Evolutionary conservation across 92 coral and sea anemone species (phyloP).

Genomic region (Epizoanthus fatuus): DNA sequence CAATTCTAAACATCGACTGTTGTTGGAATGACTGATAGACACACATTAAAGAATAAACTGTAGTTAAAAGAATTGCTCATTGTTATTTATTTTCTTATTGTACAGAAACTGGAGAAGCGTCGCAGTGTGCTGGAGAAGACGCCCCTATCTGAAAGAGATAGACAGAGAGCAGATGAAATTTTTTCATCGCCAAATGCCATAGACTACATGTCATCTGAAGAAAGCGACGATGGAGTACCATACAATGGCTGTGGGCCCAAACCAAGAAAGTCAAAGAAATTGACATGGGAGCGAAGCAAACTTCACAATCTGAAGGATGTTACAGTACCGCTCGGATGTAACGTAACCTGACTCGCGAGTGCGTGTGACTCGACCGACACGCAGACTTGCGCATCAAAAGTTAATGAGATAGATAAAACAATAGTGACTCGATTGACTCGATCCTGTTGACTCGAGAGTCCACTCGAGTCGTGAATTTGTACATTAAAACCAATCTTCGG

Average conservation of each 20-base stretch:
- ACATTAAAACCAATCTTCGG: too few species aligned
- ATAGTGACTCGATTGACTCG: too few species aligned
- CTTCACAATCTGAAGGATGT: neutral
- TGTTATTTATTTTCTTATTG: neutral
- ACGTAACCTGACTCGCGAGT: too few species aligned
- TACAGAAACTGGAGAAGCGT: slow-evolving; percentile 47
- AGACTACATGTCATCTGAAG: slow-evolving; percentile 56
- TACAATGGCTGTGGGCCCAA: neutral
- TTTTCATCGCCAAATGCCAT: slow-evolving; percentile 31
- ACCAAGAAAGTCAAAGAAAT: neutral
- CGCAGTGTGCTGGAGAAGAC: slow-evolving; percentile 4
- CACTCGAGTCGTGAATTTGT: too few species aligned
- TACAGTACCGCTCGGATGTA: too few species aligned
- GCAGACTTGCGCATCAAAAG: too few species aligned
- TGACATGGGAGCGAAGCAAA: neutral
- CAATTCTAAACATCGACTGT: too few species aligned
- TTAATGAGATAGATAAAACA: too few species aligned
- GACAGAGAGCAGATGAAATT: slow-evolving; percentile 25
- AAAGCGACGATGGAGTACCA: slow-evolving; percentile 28
- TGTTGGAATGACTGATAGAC: neutral
- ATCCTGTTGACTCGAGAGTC: too few species aligned
- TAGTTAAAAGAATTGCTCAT: neutral
- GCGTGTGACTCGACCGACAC: too few species aligned
- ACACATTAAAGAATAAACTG: neutral
- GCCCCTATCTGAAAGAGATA: slow-evolving; percentile 21